These are phyloP conservation scores for Brachionus koreanus DNA, from an alignment of 1,140 invertebrate species.

Conservation along the genomic window DNA sequence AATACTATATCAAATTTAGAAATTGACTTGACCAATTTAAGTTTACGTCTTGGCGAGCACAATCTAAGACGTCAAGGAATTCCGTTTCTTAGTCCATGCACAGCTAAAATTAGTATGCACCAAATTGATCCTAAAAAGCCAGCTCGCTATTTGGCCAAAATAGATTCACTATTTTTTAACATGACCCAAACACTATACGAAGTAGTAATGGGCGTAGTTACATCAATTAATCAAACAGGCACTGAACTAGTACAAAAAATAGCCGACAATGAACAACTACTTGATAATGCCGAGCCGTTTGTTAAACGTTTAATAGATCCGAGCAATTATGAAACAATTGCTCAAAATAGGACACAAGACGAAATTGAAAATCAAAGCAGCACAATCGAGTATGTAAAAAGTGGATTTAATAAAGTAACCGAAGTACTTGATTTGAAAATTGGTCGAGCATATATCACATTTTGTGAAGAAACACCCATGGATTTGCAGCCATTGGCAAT, in stretches of 20 bases:
- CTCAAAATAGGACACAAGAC: background rate
- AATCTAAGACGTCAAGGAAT: background rate
- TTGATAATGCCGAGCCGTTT: conserved; percentile 28
- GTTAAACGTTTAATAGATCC: background rate
- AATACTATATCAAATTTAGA: background rate
- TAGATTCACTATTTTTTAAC: conserved; percentile 17
- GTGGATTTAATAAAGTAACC: background rate
- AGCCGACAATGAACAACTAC: background rate
- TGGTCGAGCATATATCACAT: background rate
- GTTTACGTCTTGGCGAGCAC: conserved; percentile 30
- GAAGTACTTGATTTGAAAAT: conserved; percentile 16
- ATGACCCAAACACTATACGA: conserved; percentile 41
- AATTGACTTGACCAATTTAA: background rate
- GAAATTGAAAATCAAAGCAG: background rate
- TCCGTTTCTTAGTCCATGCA: conserved; percentile 33
- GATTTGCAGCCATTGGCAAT: conserved; percentile 36
- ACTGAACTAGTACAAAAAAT: background rate
- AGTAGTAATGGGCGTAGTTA: conserved; percentile 38
- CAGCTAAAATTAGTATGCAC: background rate
- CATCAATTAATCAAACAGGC: conserved; percentile 26
- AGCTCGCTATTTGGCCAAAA: background rate
- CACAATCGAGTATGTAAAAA: background rate
- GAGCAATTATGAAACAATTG: background rate
- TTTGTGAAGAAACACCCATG: conserved; percentile 16
- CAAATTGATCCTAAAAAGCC: background rate